Conservation (phyloP, 2,797 vertebrate species). For the Crocodylus rhombifer region DNA sequence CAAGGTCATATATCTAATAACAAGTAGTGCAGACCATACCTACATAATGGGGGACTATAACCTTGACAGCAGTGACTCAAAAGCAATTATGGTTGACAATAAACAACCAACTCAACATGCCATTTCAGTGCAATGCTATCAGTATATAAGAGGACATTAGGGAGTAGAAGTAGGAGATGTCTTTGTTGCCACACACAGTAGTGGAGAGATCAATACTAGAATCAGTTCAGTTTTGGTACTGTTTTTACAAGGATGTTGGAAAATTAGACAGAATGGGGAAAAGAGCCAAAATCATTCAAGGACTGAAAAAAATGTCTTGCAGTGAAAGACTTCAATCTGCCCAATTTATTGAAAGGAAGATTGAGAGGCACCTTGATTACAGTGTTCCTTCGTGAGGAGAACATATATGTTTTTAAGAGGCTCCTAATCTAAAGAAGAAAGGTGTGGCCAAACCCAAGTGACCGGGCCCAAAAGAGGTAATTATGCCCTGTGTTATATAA, state of each 20-base stretch:
- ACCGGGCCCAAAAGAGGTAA: no score
- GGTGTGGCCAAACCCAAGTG: no score
- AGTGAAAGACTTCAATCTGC: not conserved
- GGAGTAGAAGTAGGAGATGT: not conserved
- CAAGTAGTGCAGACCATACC: not conserved
- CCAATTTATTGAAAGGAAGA: conserved; percentile 21
- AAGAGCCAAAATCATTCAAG: conserved; percentile 17
- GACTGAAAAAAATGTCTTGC: not conserved
- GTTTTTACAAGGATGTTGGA: not conserved
- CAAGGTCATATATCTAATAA: not conserved
- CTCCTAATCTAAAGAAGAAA: no score
- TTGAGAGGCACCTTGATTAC: conserved; percentile 44
- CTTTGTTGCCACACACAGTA: not conserved
- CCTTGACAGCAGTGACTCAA: not conserved
- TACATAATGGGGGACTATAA: not conserved
- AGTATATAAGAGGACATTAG: not conserved
- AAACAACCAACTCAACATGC: not conserved
- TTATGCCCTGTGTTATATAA: not conserved
- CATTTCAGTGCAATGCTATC: not conserved
- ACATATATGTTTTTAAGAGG: not conserved
- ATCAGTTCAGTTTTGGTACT: not conserved
- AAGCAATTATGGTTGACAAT: not conserved
- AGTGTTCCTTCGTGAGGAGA: conserved; percentile 38
- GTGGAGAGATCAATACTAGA: not conserved
- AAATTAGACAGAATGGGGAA: not conserved